Conservation (phyloP, 1,140 invertebrate species). For the Stegodyphus dumicola region DNA sequence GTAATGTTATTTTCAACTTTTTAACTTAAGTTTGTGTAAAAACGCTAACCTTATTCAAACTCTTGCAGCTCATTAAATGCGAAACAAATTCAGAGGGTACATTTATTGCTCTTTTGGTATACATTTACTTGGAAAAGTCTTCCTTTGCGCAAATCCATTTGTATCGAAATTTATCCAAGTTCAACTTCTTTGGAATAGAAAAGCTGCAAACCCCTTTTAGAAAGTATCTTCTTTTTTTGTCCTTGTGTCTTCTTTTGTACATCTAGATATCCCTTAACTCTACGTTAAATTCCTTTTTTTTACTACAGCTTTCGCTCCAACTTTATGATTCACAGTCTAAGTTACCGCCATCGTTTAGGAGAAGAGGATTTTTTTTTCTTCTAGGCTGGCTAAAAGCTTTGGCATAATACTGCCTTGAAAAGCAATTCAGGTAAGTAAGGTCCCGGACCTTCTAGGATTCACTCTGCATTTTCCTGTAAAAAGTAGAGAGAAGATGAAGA, state of each 20-base stretch:
- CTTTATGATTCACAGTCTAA: constrained; percentile 32
- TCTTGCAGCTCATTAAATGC: too few relatives aligned
- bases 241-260: neutral
- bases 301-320: neutral
- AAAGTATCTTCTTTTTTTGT: too few relatives aligned
- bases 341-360: constrained; percentile 7
- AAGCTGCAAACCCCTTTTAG: too few relatives aligned
- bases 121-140: too few relatives aligned
- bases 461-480: neutral
- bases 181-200: too few relatives aligned
- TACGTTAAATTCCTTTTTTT: neutral
- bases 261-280: neutral
- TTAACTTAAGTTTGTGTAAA: too few relatives aligned
- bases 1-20: too few relatives aligned
- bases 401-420: constrained; percentile 17
- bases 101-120: too few relatives aligned
- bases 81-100: too few relatives aligned
- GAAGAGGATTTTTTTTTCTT: constrained; percentile 21
- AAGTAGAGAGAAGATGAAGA: constrained; percentile 17
- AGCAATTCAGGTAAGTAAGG: constrained; percentile 48
- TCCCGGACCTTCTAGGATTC: constrained; percentile 2
- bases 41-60: too few relatives aligned
- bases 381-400: neutral
- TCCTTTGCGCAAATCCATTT: too few relatives aligned
- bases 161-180: too few relatives aligned